phyloP scores from a whole-genome alignment of 2,113 vertebrate genomes.

The Gymnocephalus cernua region DNA sequence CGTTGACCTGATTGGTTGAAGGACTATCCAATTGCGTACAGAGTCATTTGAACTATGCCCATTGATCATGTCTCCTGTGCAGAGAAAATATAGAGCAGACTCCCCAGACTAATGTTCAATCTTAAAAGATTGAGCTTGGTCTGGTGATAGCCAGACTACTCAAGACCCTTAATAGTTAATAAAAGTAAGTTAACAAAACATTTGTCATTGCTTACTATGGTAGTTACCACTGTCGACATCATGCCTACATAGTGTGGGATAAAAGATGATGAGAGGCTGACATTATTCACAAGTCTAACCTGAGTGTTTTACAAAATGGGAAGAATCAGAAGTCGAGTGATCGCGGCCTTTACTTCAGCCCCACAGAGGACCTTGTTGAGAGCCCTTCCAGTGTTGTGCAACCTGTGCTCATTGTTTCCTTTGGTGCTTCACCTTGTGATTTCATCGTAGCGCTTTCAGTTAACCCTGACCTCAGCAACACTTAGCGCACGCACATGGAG shows the following conservation, averaged over 20 bases:
- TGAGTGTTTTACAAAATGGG: conserved; percentile 61
- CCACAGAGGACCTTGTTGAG: conserved; percentile 59
- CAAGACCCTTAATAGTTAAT: conserved; percentile 5
- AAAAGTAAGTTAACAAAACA: conserved; percentile 4
- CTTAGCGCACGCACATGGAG: conserved; percentile 25
- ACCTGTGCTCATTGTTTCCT: conserved; percentile 53
- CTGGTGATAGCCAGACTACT: too few relatives aligned
- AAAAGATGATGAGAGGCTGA: conserved; percentile 59
- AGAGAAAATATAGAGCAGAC: too few relatives aligned
- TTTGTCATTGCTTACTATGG: not conserved
- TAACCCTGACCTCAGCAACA: conserved; percentile 63
- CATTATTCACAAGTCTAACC: conserved; percentile 53
- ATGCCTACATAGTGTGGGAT: conserved; percentile 32
- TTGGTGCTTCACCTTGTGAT: conserved; percentile 61
- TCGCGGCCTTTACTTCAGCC: conserved; percentile 61
- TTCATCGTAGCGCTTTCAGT: conserved; percentile 59
- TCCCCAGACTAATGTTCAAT: too few relatives aligned
- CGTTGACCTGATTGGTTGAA: too few relatives aligned
- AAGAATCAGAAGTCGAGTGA: conserved; percentile 70
- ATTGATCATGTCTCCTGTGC: too few relatives aligned
- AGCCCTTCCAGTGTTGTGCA: conserved; percentile 49
- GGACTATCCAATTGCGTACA: too few relatives aligned
- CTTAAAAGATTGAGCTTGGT: too few relatives aligned
- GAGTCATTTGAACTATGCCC: too few relatives aligned
- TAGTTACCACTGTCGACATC: conserved; percentile 17